Evolutionary conservation across 64 coral and sea anemone genomes (phyloP), one percentile per base, ranked within the genome.

Genomic region (Porites lutea): DNA sequence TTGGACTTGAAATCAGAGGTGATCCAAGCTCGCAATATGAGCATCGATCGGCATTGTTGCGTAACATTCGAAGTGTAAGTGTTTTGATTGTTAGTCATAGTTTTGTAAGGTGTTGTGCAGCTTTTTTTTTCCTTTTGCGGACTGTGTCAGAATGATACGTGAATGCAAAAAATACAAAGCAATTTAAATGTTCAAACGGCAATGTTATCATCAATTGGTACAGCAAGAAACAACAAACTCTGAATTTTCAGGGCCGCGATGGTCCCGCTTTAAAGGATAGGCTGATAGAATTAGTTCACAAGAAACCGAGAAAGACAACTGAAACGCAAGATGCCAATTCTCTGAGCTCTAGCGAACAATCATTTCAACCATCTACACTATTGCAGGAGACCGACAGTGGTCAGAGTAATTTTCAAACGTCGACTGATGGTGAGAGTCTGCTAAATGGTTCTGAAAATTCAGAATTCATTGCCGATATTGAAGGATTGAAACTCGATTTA

Each of bases 221-320:
- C 49, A 74, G 14, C 71, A 74, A 48, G 71, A 74, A 74, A 74
- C 71, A 74, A 74, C 71, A 48, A 74, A 74, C 43, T 12, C 71
- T 74, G 71, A 74, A 74, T 45, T 74, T 74, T 74, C 71, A 74
- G 71, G 43, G 71, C 47, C 43, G 71, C 9, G 71, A 74, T 74
- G 71, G 71, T 13, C 71, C 71, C 49, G 71, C 8, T 2, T 12
- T 74, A 74, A 74, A 14, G 44, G 71, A 74, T 2, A 27, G 49
- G 8, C 9, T 74, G 49, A 45, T 74, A 45, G 71, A 74, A 74
- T 74, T 74, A 48, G 71, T 74, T 15, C 9, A 0, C 9, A 74
- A 48, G 71, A 74, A 74, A 45, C 71, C 71, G 43, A 45, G 71
- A 74, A 48, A 9, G 7, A 3, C 71, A 48, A 48, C 44, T 11